A percentile compares a stretch with the other conserved stretches of the same genome.
Evolutionary conservation across 2,888 invertebrate species (phyloP).

Genomic region (Gymnosoma rotundatum): DNA sequence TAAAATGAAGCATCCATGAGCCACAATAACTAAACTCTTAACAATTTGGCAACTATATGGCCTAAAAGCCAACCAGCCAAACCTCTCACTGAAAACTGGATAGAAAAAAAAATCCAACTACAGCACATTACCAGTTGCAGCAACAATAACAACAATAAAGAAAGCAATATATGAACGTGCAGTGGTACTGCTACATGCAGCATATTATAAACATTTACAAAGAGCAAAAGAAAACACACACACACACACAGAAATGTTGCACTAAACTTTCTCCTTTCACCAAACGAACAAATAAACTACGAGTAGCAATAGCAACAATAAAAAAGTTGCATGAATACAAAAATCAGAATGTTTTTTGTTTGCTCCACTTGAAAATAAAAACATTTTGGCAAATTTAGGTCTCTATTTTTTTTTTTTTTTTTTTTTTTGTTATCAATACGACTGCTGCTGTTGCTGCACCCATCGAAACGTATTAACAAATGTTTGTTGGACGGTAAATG

Average conservation of each 20-base stretch:
- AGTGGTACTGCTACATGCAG: not conserved
- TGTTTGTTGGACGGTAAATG: constrained; percentile 29
- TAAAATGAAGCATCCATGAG: constrained; percentile 15
- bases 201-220: not conserved
- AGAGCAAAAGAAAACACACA: not conserved
- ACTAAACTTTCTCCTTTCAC: constrained; percentile 67
- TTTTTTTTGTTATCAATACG: too few relatives aligned
- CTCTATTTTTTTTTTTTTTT: constrained; percentile 14
- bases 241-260: constrained; percentile 41
- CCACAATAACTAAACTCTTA: constrained; percentile 44
- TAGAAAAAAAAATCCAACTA: constrained; percentile 39
- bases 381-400: constrained; percentile 56
- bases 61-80: constrained; percentile 63
- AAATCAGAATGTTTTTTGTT: constrained; percentile 3
- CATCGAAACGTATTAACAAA: constrained; percentile 6
- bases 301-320: constrained; percentile 21
- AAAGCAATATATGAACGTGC: constrained; percentile 30
- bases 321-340: constrained; percentile 44
- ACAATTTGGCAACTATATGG: constrained; percentile 62
- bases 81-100: constrained; percentile 43
- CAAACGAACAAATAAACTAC: constrained; percentile 36
- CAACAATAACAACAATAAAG: constrained; percentile 24
- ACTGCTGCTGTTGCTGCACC: constrained; percentile 7
- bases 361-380: constrained; percentile 41
- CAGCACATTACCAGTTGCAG: constrained; percentile 48